Evolutionary conservation across 2,888 invertebrate genomes (phyloP), one percentile per base, ranked within the genome.

Genomic region (Eilema griseolum): DNA sequence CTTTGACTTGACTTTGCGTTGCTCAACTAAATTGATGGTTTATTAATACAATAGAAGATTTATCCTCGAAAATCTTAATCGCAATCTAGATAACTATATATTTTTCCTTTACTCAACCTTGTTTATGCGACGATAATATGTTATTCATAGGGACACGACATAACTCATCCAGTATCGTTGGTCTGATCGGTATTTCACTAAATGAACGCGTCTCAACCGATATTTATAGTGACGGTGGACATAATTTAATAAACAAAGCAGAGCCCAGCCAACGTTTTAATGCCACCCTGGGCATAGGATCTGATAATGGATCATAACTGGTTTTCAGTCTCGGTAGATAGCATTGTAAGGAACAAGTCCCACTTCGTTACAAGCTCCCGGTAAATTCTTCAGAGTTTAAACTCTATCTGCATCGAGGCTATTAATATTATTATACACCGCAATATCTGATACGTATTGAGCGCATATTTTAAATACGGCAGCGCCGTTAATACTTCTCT

Each of bases 171-270:
- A 84, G 89, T 95, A 94, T 95, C 95, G 89, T 87, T 81, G 82
- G 85, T 86, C 78, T 83, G 90, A 95, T 95, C 95, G 93, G 93
- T 92, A 94, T 93, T 93, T 92, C 90, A 92, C 93, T 93, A 95
- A 95, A 94, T 93, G 93, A 94, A 94, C 93, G 93, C 90, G 88
- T 89, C 89, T 88, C 85, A 85, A 84, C 81, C 86, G 87, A 92
- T 93, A 94, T 94, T 94, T 93, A 94, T 94, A 92, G 93, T 88
- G 84, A 82, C 88, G 89, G 90, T 90, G 92, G 93, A 95, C 94
- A 94, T 95, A 94, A 95, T 95, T 95, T 95, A 95, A 95, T 95
- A 95, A 95, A 95, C 95, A 95, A 95, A 95, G 94, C 94, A 93
- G 93, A 88, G 83, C 86, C 89, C 82, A 88, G 88, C 87, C 85